Evolutionary conservation across 2,888 invertebrate genomes (phyloP), one percentile per base, ranked within the genome.

Genomic region (Abscondita cerata): DNA sequence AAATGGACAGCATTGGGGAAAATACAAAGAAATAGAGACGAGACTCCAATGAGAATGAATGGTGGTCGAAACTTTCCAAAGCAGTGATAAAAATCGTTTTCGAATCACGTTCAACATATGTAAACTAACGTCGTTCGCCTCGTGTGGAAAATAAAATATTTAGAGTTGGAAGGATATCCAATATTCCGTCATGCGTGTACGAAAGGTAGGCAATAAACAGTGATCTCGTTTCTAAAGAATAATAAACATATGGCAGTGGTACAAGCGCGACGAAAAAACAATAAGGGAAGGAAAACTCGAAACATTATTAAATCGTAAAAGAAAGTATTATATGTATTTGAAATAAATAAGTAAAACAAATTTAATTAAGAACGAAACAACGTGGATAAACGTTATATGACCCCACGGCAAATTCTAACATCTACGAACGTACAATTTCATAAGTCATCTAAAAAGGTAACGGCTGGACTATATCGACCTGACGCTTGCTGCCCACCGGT

Each of bases 21-120:
- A 64, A 62, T 59, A 63, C 59, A 64, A 62, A 66, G 62, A 67
- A 68, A 69, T 69, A 59, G 66, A 66, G 66, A 69, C 65, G 66
- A 63, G 68, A 67, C 67, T 66, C 55, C 70, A 68, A 70, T 70
- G 68, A 68, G 65, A 66, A 70, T 68, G 60, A 65, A 68, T 68
- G 64, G 64, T 61, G 62, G 67, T 59, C 65, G 68, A 70, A 71
- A 69, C 64, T 68, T 68, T 69, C 65, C 56, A 62, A 65, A 64
- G 69, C 63, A 65, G 65, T 65, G 69, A 74, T 73, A 73, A 70
- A 72, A 72, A 75, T 74, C 71, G 73, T 71, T 74, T 76, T 76
- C 77, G 68, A 76, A 77, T 77, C 78, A 78, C 78, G 78, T 79
- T 68, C 75, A 72, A 76, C 75, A 76, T 78, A 78, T 78, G 78